phyloP scores from a whole-genome alignment of 2,113 vertebrate species.

The Balaenoptera acutorostrata region DNA sequence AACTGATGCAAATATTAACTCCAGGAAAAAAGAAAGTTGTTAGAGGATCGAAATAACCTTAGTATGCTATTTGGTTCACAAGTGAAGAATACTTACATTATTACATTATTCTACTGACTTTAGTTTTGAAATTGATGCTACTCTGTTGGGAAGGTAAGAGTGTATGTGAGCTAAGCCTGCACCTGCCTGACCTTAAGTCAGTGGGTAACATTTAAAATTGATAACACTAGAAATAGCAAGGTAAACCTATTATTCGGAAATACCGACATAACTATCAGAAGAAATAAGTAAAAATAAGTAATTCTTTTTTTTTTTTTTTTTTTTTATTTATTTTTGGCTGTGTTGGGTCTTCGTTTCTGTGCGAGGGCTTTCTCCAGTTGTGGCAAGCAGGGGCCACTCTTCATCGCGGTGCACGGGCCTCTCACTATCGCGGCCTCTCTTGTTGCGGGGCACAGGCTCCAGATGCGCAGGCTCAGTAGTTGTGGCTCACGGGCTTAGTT shows the following conservation, averaged over 20 bases:
- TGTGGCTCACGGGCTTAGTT: no score
- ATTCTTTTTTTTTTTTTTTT: no score
- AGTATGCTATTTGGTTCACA: neutral
- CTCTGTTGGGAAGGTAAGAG: neutral
- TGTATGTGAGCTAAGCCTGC: neutral
- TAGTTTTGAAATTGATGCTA: neutral
- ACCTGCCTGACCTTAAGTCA: neutral
- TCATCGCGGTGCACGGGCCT: no score
- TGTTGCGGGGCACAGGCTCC: no score
- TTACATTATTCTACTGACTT: neutral
- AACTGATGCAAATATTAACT: neutral
- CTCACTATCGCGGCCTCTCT: no score
- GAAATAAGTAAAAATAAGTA: neutral
- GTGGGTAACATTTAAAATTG: neutral
- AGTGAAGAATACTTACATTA: neutral
- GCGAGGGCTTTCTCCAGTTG: no score
- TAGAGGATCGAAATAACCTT: neutral
- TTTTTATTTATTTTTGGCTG: no score
- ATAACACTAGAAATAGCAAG: neutral
- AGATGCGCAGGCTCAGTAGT: no score
- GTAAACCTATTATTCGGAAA: neutral
- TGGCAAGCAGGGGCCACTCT: no score
- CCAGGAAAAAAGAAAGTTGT: neutral
- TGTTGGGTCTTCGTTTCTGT: no score
- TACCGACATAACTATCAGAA: neutral